Base-by-base conservation (phyloP, 2,797 vertebrate species). In the Oreochromis grahami region DNA sequence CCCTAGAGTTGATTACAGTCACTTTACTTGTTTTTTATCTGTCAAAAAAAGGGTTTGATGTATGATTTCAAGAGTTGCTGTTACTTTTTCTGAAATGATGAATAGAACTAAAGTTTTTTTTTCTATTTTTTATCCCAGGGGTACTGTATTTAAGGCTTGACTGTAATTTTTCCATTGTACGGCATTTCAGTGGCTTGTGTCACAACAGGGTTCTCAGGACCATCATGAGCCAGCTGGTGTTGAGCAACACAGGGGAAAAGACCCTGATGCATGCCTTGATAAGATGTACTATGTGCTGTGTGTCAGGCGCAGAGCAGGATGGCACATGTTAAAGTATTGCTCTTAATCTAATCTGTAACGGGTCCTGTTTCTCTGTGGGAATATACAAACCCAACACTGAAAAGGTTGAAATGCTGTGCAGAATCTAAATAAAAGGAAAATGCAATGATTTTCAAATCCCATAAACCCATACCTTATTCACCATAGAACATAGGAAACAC, bases 161-260 rank as follows among this genome's bases (percentile, higher is more conserved):
- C 58, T 88, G 80, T 85, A 82, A 88, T 89, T 92, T 88, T 86
- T 45, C 72, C 52, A n/a, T 48, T 82, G 19, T 48, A n/a, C 29
- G 15, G n/a, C 56, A 52, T 78, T 80, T 63, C 55, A 8, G 74
- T 21, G 48, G 79, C 43, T 74, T 92, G 17, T 94, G 90, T 91
- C 91, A 92, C 86, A 91, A 91, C 86, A 92, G 85, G 85, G 84
- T 84, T 87, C 80, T 36, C 32, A 24, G 78, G 43, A 81, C 45
- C 51, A 41, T 68, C 78, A 65, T 43, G 26, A 79, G 55, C 77
- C 79, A 53, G 74, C 79, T 80, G 77, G 53, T 76, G 80, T 94
- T 93, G 88, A 76, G 87, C 82, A 92, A 93, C 29, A 26, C n/a
- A 2, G 21, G 72, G 38, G 41, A 55, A 38, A 50, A 80, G 34